Conservation (phyloP, 1,140 invertebrate species). For the Trichonephila clavipes region DNA sequence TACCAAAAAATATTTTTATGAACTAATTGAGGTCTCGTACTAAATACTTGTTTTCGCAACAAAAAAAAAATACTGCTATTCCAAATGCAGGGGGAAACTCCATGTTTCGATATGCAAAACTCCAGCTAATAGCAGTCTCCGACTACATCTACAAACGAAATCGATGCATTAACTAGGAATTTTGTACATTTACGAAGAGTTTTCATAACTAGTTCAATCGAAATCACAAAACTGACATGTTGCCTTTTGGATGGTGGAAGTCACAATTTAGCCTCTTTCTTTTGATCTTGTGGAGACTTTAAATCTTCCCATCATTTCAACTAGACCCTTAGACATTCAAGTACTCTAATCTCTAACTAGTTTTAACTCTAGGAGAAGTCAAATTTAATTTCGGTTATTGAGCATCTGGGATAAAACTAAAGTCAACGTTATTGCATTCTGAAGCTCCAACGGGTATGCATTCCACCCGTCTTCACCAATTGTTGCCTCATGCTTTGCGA, state of each 20-base stretch:
- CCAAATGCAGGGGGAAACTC: neutral
- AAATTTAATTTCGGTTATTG: conserved; percentile 7
- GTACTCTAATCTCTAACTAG: neutral
- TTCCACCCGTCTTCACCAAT: neutral
- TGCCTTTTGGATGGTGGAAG: no score
- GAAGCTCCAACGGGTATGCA: conserved; percentile 11
- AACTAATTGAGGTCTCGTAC: no score
- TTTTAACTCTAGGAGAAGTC: neutral
- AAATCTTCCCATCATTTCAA: neutral
- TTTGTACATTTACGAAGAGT: no score
- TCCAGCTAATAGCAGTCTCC: neutral
- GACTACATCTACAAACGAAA: neutral
- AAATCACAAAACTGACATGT: neutral
- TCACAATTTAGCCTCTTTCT: neutral
- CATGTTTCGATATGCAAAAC: no score
- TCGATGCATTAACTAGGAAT: neutral
- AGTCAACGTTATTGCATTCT: neutral
- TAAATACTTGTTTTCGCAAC: neutral
- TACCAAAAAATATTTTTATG: neutral
- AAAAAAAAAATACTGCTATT: neutral
- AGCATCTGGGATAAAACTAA: neutral
- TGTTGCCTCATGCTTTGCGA: neutral
- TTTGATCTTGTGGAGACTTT: neutral
- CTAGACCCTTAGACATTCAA: no score
- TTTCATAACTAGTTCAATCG: neutral